Evolutionary conservation across 2,113 vertebrate species (phyloP), one percentile per base, ranked within the genome.

Genomic region (Bubalus kerabau): DNA sequence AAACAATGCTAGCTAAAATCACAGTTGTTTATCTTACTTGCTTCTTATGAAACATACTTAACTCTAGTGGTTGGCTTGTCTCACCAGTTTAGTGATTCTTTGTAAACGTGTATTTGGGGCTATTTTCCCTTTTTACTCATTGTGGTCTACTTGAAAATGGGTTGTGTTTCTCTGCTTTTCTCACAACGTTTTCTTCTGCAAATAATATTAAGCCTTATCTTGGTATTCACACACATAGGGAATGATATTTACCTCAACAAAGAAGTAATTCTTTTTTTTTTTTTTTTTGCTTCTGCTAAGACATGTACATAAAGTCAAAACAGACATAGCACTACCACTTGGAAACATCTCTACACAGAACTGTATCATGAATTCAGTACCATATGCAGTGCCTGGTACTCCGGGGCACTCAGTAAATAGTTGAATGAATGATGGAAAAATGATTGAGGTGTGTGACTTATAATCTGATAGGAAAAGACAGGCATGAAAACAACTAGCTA

Each of bases 1-100:
- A 92, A 97, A 92, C 8, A 36, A 54, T 64, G n/a, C 62, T 87
- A 84, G 56, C 32, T 92, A 96, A 95, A 57, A 50, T 95, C 71
- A 83, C 43, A 30, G 24, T 46, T 50, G 13, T 84, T 82, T 94
- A 40, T 81, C 60, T 96, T 90, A 40, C 9, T 92, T 80, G 14
- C 30, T 43, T 82, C 26, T 76, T 94, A 95, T 36, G 94, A 94
- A 97, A 40, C 43, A 90, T 85, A 84, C 56, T 83, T 87, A 83
- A 71, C 32, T 96, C 17, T 48, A 81, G 30, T 46, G 28, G 2
- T 85, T 96, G 48, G 26, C 48, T 93, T 78, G 4, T 93, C 43
- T 93, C 56, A 93, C 21, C 8, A 54, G 19, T 89, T 93, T 57
- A 95, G 36, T 96, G 46, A 87, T 62, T 91, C 50, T 94, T 97